Base-by-base conservation (phyloP, 35 echinoderm and acorn worm species). In the Hemicentrotus pulcherrimus region DNA sequence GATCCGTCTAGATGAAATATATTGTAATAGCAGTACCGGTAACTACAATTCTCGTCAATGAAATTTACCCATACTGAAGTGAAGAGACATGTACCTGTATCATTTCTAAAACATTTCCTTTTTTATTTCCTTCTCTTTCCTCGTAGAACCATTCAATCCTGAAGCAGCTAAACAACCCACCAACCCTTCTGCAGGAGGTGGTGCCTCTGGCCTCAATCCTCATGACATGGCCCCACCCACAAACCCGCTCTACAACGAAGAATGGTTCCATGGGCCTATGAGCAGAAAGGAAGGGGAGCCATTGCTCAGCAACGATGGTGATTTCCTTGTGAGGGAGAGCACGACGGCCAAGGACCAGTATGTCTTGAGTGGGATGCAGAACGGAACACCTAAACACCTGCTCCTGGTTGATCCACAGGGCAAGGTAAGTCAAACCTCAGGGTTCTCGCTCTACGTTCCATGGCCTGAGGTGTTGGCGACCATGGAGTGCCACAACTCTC, bases 311-410 rank as follows among this genome's bases (percentile, higher is more conserved):
- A 97, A 97, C 24, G 98, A 99, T 95, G 98, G 98, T 12, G 98
- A 99, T 45, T 99, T 99, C 94, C 88, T 99, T 61, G 98, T 99
- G 48, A 46, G 98, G 24, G 98, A 99, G 94, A 99, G 98, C 85
- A 99, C 98, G 32, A 97, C 98, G 19, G 94, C 98, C 32, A 96
- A 96, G 52, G 98, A 97, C 6, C 98, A 99, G 94, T 99, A 99
- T 85, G 98, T 99, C 55, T 61, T 99, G n/a, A 99, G 98, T 92
- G 98, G 98, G 41, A 99, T 99, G 98, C 97, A 98, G 95, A 97
- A 96, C 86, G 98, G 98, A 1, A 95, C 96, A 32, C 97, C 97
- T 7, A 99, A 99, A 71, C 98, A 99, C 94, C 96, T 99, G 32
- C 91, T 99, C 4, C 94, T 99, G 46, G 98, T 99, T 0, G 98